A percentile compares a stretch with the other conserved stretches of the same genome.
phyloP scores from a whole-genome alignment of 2,797 vertebrate genomes.

The Triplophysa yarkandensis region DNA sequence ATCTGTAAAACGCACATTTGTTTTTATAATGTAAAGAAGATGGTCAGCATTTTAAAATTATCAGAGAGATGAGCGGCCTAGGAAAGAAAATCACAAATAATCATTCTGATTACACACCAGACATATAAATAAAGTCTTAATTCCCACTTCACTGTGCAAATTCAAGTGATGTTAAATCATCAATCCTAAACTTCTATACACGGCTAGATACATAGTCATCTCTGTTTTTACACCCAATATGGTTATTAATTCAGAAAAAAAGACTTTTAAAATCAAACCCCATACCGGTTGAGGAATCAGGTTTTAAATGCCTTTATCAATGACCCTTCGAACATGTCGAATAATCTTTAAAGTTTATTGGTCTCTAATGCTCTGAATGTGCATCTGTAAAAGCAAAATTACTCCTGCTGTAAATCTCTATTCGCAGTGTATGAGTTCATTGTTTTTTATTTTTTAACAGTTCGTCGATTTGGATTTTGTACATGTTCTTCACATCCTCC shows the following conservation, averaged over 20 bases:
- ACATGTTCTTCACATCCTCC: constrained; percentile 98
- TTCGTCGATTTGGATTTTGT: constrained; percentile 97
- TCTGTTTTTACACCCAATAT: constrained; percentile 17
- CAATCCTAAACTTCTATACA: not conserved
- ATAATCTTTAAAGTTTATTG: not conserved
- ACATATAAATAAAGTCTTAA: not conserved
- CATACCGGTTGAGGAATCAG: constrained; percentile 6
- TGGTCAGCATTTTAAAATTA: not conserved
- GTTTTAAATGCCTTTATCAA: constrained; percentile 46
- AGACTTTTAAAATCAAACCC: constrained; percentile 8
- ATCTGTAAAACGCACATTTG: not conserved
- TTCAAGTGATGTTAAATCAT: constrained; percentile 17
- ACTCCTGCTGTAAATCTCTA: constrained; percentile 41
- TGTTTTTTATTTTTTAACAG: constrained; percentile 85
- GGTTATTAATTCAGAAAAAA: constrained; percentile 10
- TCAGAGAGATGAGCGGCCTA: not conserved
- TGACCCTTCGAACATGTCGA: constrained; percentile 7
- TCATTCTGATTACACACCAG: not conserved
- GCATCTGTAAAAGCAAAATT: not conserved
- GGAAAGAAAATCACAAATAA: not conserved
- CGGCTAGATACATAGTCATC: constrained; percentile 1
- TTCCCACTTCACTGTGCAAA: constrained; percentile 42
- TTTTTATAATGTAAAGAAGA: not conserved
- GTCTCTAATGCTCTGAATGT: constrained; percentile 6
- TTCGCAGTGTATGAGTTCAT: constrained; percentile 3